Base-by-base conservation (phyloP, 2,113 vertebrate genomes). In the Gadus macrocephalus region DNA sequence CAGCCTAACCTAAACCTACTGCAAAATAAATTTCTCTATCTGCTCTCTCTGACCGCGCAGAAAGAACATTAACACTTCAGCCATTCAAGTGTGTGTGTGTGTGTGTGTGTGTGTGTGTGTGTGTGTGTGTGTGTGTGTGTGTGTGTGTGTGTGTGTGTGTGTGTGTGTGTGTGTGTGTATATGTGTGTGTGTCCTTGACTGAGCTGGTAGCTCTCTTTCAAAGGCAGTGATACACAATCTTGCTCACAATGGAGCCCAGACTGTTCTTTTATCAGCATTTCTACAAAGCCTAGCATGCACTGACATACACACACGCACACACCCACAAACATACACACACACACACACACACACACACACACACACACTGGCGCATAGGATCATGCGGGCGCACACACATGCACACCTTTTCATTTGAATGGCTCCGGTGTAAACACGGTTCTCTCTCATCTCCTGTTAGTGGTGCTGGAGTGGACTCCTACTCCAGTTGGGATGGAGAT, bases 41-140 rank as follows among this genome's bases (percentile, higher is more conserved):
- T 66, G 62, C 74, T 75, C 80, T 75, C 53, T 75, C 63, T 17
- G 35, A 59, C 73, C 22, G 76, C 77, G 68, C 72, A 68, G 74
- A 85, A 81, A 78, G 80, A 82, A 67, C 67, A 77, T 84, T 79
- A 72, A 66, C 76, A 67, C 83, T 66, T 72, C 16, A 72, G 79
- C 77, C 73, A 62, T 82, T 79, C 79, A 80, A 71, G 12, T 62
- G 22, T 62, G 22, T 27, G 8, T 62, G 22, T 62, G 20, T 62
- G 61, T 62, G 61, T 62, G 62, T 64, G 62, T 64, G 9, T 64
- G 28, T 16, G 28, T 71, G 62, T 73, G n/a, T 69, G 5, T 69
- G 63, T 65, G 35, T 74, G 42, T 19, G 64, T 66, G 28, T 63
- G 8, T 62, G 15, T 65, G 66, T 73, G 60, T 62, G 72, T 35